Evolutionary conservation across 2,797 vertebrate genomes (phyloP), one percentile per base, ranked within the genome.

Genomic region (Sarcoramphus papa): DNA sequence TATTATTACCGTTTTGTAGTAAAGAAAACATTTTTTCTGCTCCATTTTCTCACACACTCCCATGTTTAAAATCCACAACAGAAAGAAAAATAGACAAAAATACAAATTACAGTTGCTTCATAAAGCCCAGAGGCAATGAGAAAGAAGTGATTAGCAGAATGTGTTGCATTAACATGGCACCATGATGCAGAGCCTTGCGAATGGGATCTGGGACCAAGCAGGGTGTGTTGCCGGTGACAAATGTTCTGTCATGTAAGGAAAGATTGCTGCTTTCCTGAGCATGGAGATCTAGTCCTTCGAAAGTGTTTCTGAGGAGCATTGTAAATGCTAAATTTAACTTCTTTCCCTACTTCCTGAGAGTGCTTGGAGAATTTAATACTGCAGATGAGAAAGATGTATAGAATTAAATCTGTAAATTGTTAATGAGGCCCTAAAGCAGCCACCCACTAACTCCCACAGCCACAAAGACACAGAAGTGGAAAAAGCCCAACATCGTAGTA

Each of bases 341-440:
- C 40, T 59, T 74, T 84, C 63, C 62, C 77, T 30, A 19, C 62
- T 92, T 96, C 22, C 89, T 84, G 22, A 65, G 85, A 85, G 45
- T 0, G 15, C 50, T 62, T 78, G 82, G 82, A 93, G 90, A 85
- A 93, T 84, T 93, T 91, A 90, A 90, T 90, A 84, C 45, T 69
- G 90, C 90, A 94, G 90, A 92, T 91, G 95, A 92, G 73, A 92
- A 93, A 91, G 91, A 90, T 31, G 77, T 93, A 82, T 85, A 92
- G 96, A 96, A 95, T 94, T 95, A 93, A 90, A 90, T 48, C 41
- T 53, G n/a, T 86, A 86, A 91, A 93, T 92, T 76, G 87, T 92
- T 96, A 88, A 97, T 78, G 70, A 96, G 73, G 85, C 83, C 94
- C 87, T 73, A 84, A 88, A 94, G 94, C 94, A 94, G 73, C 95